Percentiles rank a stretch among this genome's conserved stretches.
Conservation (phyloP, 2,797 vertebrate genomes). For the Hipposideros larvatus region DNA sequence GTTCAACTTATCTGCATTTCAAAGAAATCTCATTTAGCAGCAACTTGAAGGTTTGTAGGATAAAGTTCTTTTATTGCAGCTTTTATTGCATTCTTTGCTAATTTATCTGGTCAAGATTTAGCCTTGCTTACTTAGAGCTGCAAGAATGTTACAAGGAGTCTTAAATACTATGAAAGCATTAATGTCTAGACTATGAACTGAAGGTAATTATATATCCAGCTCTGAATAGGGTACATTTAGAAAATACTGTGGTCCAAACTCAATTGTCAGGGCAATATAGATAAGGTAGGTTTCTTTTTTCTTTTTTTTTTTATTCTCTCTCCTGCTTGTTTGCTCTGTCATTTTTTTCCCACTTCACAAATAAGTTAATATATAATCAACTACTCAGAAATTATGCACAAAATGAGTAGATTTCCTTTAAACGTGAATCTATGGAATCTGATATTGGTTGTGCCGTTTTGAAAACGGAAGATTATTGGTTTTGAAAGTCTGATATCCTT, state of each 20-base stretch:
- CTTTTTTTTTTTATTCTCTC: too few species aligned
- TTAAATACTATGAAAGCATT: slow-evolving; percentile 99
- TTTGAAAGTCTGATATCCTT: slow-evolving; percentile 33
- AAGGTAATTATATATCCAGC: slow-evolving; percentile 99
- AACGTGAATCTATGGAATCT: slow-evolving; percentile 7
- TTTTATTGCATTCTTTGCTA: slow-evolving; percentile 99
- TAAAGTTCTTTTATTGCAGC: slow-evolving; percentile 99
- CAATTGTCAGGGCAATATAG: slow-evolving; percentile 94
- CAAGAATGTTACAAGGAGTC: slow-evolving; percentile 95
- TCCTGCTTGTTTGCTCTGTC: slow-evolving; percentile 74
- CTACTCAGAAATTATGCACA: slow-evolving; percentile 66
- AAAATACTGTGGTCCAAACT: slow-evolving; percentile 96
- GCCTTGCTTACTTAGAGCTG: slow-evolving; percentile 93
- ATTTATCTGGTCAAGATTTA: slow-evolving; percentile 99
- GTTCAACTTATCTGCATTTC: slow-evolving; percentile 99
- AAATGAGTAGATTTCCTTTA: slow-evolving; percentile 63
- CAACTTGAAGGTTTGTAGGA: slow-evolving; percentile 96
- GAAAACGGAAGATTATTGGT: slow-evolving; percentile 5
- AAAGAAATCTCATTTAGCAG: slow-evolving; percentile 99
- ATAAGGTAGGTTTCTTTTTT: slow-evolving; percentile 90
- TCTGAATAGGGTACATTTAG: slow-evolving; percentile 97
- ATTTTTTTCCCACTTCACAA: slow-evolving; percentile 63
- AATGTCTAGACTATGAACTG: slow-evolving; percentile 98
- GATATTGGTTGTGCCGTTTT: slow-evolving; percentile 6
- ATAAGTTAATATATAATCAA: slow-evolving; percentile 69